A percentile compares a stretch with the other conserved stretches of the same genome.
Evolutionary conservation across 1,140 invertebrate genomes (phyloP).

Genomic region (Oncopeltus fasciatus): DNA sequence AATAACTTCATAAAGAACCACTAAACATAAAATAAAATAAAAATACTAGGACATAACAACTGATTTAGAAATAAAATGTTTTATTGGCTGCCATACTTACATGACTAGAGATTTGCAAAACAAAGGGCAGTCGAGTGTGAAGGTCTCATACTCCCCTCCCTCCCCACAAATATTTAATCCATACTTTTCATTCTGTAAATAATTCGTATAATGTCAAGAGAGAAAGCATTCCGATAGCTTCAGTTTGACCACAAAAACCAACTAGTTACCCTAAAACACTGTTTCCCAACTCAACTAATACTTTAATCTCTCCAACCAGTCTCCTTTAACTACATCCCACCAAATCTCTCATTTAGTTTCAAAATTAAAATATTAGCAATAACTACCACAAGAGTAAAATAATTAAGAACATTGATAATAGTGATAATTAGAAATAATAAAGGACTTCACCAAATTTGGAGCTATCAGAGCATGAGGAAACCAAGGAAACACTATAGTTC

Average conservation of each 20-base stretch:
- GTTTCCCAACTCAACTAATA: too few species aligned
- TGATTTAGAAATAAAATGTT: slow-evolving; percentile 17
- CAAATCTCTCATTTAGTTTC: too few species aligned
- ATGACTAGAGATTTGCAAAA: slow-evolving; percentile 81
- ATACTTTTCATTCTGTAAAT: slow-evolving; percentile 71
- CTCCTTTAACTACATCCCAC: too few species aligned
- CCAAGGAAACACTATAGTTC: too few species aligned
- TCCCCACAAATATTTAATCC: slow-evolving; percentile 96
- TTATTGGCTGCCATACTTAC: slow-evolving; percentile 44
- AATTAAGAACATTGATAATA: too few species aligned
- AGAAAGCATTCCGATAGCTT: slow-evolving; percentile 4
- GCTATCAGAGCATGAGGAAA: too few species aligned
- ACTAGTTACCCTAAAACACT: too few species aligned
- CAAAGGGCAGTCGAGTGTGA: slow-evolving; percentile 91
- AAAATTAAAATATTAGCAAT: too few species aligned
- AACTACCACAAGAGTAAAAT: too few species aligned
- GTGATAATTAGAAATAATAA: too few species aligned
- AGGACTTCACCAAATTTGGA: too few species aligned
- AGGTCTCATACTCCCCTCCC: slow-evolving; percentile 97
- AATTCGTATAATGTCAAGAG: slow-evolving; percentile 10
- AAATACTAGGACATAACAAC: slow-evolving; percentile 11
- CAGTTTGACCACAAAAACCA: neutral
- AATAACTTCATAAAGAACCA: neutral
- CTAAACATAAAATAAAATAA: neutral
- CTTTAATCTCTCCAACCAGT: too few species aligned